Percentiles rank a stretch among this genome's conserved stretches.
Evolutionary conservation across 2,113 vertebrate genomes (phyloP).

Genomic region (Lepus timidus): DNA sequence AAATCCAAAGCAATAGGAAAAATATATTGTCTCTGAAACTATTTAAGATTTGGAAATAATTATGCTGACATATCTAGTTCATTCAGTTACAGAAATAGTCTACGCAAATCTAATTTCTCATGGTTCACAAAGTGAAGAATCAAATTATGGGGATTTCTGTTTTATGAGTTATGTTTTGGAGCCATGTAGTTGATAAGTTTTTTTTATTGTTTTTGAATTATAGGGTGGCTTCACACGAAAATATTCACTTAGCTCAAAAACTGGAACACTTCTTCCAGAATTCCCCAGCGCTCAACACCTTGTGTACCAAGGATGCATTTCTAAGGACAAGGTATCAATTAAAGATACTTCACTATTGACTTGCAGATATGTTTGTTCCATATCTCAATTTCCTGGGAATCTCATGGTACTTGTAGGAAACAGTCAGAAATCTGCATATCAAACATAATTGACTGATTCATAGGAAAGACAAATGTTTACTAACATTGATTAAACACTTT

Average conservation of each 20-base stretch:
- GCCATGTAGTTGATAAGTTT: conserved; percentile 14
- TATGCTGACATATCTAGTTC: not conserved
- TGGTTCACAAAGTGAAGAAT: not conserved
- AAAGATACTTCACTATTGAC: conserved; percentile 79
- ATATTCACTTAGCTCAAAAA: conserved; percentile 99
- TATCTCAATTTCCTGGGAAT: conserved; percentile 82
- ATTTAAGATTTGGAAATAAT: not conserved
- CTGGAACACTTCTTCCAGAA: conserved; percentile 97
- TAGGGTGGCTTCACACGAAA: conserved; percentile 99
- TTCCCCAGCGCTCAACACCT: conserved; percentile 97
- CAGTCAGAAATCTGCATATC: conserved; percentile 86
- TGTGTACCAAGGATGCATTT: conserved; percentile 94
- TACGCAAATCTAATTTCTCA: not conserved
- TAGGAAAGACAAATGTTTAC: conserved; percentile 86
- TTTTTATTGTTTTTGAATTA: conserved; percentile 69
- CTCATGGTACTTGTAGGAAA: conserved; percentile 85
- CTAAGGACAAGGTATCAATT: conserved; percentile 95
- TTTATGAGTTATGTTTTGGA: conserved; percentile 14
- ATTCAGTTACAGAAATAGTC: not conserved
- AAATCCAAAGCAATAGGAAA: conserved; percentile 16
- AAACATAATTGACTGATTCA: conserved; percentile 90
- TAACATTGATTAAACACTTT: conserved; percentile 86
- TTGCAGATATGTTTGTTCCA: conserved; percentile 80
- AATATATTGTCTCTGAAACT: not conserved
- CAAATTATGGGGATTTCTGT: conserved; percentile 29